Evolutionary conservation across 1,140 invertebrate species (phyloP).

Genomic region (Myzus persicae): DNA sequence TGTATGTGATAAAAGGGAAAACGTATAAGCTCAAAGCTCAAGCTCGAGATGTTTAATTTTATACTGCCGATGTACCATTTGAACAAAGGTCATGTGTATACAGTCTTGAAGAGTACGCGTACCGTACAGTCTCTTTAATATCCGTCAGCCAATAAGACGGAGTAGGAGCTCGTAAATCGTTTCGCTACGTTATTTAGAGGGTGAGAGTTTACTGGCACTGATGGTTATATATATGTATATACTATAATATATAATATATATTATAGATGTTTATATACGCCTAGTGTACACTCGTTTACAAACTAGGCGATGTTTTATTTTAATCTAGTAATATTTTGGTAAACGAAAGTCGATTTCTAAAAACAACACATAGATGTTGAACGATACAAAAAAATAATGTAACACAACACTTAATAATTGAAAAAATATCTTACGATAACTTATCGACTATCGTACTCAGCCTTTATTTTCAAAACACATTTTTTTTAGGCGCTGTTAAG

Average conservation of each 20-base stretch:
- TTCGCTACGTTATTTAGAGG: not conserved
- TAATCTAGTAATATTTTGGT: not conserved
- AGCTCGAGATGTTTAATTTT: not conserved
- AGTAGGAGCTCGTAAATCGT: conserved; percentile 23
- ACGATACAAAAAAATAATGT: not conserved
- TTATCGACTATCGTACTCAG: not conserved
- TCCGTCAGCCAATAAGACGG: not conserved
- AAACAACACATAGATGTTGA: not conserved
- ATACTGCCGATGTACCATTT: not conserved
- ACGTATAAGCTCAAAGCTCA: not conserved
- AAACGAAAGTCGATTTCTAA: not conserved
- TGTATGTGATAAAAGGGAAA: not conserved
- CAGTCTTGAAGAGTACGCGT: not conserved
- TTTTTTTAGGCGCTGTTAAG: not conserved
- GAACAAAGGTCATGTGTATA: not conserved
- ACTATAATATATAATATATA: not conserved
- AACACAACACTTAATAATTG: not conserved
- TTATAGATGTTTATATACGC: not conserved
- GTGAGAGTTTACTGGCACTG: conserved; percentile 24
- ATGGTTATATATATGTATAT: not conserved
- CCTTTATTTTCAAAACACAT: not conserved
- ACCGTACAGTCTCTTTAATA: not conserved
- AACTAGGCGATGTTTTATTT: not conserved
- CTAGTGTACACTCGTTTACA: not conserved
- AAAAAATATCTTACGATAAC: too few relatives aligned